Base-by-base conservation (phyloP, 2,888 invertebrate species). In the Heterodera filipjevi region DNA sequence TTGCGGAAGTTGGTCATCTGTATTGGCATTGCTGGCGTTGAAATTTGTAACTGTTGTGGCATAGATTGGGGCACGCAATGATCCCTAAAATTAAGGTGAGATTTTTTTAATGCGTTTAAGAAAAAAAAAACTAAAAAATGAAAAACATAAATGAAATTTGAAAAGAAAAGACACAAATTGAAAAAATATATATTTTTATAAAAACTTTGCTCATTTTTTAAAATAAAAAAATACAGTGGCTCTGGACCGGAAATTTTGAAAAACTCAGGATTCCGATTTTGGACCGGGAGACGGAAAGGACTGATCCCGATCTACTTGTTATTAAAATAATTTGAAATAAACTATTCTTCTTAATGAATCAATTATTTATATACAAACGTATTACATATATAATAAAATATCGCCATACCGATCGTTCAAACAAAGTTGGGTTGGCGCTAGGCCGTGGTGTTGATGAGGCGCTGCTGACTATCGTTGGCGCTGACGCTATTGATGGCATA, bases 391-490 rank as follows among this genome's bases (percentile, higher is more conserved):
- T 10, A 39, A 53, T 19, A 3, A 10, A 22, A 53, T n/a, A 27
- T 10, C 39, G 1, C 27, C 10, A 19, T 78, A 80, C 95, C 91
- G 99, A 97, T 49, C 98, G 92, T 90, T 96, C 94, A 77, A 99
- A 92, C 93, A 98, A 93, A 84, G 94, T 94, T 49, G 94, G 94
- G 66, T 97, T 96, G 79, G 97, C 97, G 89, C 96, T 96, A 2
- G 98, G 98, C 76, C 96, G 92, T 90, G 95, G 96, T 86, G 96
- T 95, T 16, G 95, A 83, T 16, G 84, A 84, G 19, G 16, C 49
- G 1, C 49, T 49, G 49, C 3, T 49, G 49, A n/a, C 16, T 49
- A 19, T 16, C 35, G 70, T 39, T n/a, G 33, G 70, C 32, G 33
- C 2, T 30, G 33, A 1, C 3, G 12, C 14, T 30, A 39, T 35